These are phyloP conservation scores for Phenacoccus solenopsis DNA, from an alignment of 1,140 invertebrate genomes.

Conservation along the genomic window DNA sequence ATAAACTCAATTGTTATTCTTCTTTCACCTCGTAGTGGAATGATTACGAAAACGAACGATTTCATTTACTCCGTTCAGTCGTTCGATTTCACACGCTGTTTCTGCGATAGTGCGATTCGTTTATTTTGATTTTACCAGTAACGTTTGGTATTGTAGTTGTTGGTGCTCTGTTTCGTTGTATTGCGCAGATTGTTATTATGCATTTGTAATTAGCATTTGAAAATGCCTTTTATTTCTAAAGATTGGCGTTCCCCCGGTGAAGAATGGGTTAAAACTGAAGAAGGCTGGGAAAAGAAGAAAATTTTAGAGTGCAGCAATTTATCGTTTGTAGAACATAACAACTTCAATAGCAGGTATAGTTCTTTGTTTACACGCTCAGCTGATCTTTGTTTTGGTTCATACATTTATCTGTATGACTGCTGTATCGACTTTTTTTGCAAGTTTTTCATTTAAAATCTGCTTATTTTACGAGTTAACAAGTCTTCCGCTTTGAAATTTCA, in stretches of 20 bases:
- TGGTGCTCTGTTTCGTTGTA: background rate
- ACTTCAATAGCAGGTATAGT: constrained; percentile 19
- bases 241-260: constrained; percentile 92
- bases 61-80: too few relatives aligned
- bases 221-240: constrained; percentile 90
- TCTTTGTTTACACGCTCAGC: constrained; percentile 27
- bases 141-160: background rate
- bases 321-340: constrained; percentile 17
- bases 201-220: background rate
- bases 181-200: background rate
- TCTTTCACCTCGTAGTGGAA: too few relatives aligned
- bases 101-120: too few relatives aligned
- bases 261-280: constrained; percentile 93
- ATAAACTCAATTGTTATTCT: too few relatives aligned
- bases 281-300: constrained; percentile 93
- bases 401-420: background rate
- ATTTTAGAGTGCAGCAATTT: constrained; percentile 57
- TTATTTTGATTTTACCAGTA: constrained; percentile 3
- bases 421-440: background rate
- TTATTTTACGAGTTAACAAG: too few relatives aligned
- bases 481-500: too few relatives aligned
- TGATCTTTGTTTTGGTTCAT: constrained; percentile 7
- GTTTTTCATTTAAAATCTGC: too few relatives aligned
- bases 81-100: background rate
- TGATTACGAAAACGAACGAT: background rate